Base-by-base conservation (phyloP, 2,797 vertebrate genomes). In the Semotilus atromaculatus region DNA sequence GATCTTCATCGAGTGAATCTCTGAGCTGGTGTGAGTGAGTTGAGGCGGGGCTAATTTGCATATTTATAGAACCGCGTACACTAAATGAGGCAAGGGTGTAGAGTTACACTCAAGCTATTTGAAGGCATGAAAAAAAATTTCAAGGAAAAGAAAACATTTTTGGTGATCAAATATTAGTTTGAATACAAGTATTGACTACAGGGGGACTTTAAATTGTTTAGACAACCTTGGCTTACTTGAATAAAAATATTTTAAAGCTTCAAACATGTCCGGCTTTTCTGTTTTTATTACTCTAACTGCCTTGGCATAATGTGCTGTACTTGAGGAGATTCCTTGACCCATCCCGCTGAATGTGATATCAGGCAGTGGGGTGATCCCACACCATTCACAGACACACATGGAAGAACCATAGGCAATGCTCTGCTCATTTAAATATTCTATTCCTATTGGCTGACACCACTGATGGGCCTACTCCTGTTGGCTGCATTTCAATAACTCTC, bases 311-410 rank as follows among this genome's bases (percentile, higher is more conserved):
- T 3, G 9, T 60, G 14, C 48, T 79, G 82, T 40, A 36, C 66
- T 79, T 48, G 64, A 36, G 62, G 16, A 26, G 19, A n/a, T 48
- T 38, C 14, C 43, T 51, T 79, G 58, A 55, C 26, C 71, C 70
- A 51, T 23, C 70, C 43, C 36, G 40, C 67, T 64, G 36, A 68
- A 40, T 16, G 40, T 62, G 58, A 80, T 58, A 62, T 82, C 40
- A 86, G 75, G 55, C 66, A 68, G 72, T 90, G 88, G 86, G 45
- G 88, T 90, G 89, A 90, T 90, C 67, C 9, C 60, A 75, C 75
- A 85, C 67, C 71, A 26, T 71, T 73, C 82, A 75, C 74, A 31
- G 9, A 58, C 14, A 72, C 36, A 58, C 75, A 79, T 5, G 9
- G 9, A 26, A 67, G 43, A 43, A 64, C 82, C 82, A 84, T 51